Evolutionary conservation across 2,888 invertebrate species (phyloP).

Genomic region (Emmelina monodactyla): DNA sequence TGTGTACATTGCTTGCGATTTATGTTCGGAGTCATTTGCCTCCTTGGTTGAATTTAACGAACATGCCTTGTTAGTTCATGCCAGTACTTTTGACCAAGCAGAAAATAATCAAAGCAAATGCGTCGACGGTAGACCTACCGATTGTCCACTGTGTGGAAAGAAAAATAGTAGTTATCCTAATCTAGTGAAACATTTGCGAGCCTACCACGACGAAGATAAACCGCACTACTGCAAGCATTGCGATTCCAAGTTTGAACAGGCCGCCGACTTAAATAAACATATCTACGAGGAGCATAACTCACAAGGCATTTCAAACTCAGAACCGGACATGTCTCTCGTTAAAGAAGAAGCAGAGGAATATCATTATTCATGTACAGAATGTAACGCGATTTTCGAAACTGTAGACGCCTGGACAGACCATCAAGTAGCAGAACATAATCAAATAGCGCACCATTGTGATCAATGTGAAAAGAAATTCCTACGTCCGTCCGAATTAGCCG

Average conservation of each 20-base stretch:
- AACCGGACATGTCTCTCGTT: constrained; percentile 51
- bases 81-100: constrained; percentile 45
- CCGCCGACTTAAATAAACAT: constrained; percentile 65
- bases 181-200: constrained; percentile 65
- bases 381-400: constrained; percentile 65
- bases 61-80: constrained; percentile 52
- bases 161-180: constrained; percentile 63
- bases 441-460: constrained; percentile 63
- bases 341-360: constrained; percentile 61
- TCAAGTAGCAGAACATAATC: constrained; percentile 62
- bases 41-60: constrained; percentile 57
- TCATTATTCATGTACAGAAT: constrained; percentile 68
- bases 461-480: constrained; percentile 71
- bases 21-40: constrained; percentile 51
- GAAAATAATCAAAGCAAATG: constrained; percentile 45
- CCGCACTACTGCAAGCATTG: constrained; percentile 69
- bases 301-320: constrained; percentile 28
- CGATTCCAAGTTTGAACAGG: constrained; percentile 61
- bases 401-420: constrained; percentile 67
- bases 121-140: constrained; percentile 53
- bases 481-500: constrained; percentile 66
- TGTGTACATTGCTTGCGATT: constrained; percentile 62
- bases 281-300: constrained; percentile 65
- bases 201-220: constrained; percentile 52
- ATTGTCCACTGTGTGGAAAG: constrained; percentile 64